Evolutionary conservation across 23 tunicate species (phyloP), one percentile per base, ranked within the genome.

Genomic region (Botrylloides violaceus): DNA sequence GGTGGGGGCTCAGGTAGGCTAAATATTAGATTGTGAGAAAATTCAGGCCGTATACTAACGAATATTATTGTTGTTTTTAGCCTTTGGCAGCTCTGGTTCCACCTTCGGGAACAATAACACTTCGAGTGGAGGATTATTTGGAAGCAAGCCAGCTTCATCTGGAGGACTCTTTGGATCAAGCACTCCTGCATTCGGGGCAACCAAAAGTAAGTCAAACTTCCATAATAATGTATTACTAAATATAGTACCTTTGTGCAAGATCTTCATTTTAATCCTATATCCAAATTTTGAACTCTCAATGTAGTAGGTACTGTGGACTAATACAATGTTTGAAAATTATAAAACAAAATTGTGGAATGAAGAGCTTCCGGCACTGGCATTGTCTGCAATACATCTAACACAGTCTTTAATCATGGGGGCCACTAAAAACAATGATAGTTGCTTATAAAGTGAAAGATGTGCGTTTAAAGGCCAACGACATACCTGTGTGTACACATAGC

Each of bases 41-140:
- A 23, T 1, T 60, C 15, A n/a, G 22, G 0, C 24, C 15, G 15
- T 29, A 60, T 29, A 12, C 20, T 60, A 26, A 9, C 22, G 65
- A 18, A 59, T 22, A 59, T 7, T 25, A 18, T 22, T 20, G 24
- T 20, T 20, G 1, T 7, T n/a, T 30, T 7, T 29, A 38, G 62
- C 35, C 0, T 53, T 66, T 12, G 65, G 59, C 19, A 64, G 9
- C 23, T 70, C 61, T 34, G 31, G 60, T 32, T 50, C 68, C 19
- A 38, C 18, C 33, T 70, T 70, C 22, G 80, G 50, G n/a, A n/a
- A n/a, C 35, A 31, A 38, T 35, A 85, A 80, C 23, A 43, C 29
- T 24, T 34, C 73, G 20, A 61, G 79, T 72, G 81, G 85, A 22
- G 79, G 81, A 18, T 78, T 84, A 68, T 85, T 85, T 66, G 94